Conservation (phyloP, 2,113 vertebrate genomes). For the Mus musculus region DNA sequence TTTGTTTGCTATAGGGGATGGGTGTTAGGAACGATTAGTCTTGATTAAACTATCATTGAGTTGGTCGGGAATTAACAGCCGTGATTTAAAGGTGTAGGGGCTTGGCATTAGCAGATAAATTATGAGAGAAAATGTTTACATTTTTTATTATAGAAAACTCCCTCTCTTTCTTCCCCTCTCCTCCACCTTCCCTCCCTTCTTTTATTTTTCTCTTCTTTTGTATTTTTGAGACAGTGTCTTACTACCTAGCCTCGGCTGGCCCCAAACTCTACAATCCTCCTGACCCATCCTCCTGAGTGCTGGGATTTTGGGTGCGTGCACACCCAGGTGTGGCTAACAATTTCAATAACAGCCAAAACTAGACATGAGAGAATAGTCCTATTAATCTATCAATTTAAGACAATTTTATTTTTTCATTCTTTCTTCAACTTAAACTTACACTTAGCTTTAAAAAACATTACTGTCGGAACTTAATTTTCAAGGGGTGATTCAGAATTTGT, state of each 20-base stretch:
- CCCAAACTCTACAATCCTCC: not conserved
- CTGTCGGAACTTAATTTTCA: not conserved
- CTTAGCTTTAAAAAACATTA: not conserved
- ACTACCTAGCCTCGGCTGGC: not conserved
- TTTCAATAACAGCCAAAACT: slow-evolving; percentile 35
- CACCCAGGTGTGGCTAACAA: not conserved
- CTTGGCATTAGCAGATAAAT: slow-evolving; percentile 82
- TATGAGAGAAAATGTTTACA: slow-evolving; percentile 71
- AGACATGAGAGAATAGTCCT: slow-evolving; percentile 3
- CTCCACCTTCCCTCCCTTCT: too few relatives aligned
- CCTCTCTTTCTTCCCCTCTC: not conserved
- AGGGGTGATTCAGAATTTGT: not conserved
- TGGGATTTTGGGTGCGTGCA: not conserved
- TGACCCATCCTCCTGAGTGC: not conserved
- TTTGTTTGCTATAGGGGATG: slow-evolving; percentile 75
- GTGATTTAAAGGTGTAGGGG: slow-evolving; percentile 82
- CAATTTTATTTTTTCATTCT: slow-evolving; percentile 9
- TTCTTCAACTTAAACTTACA: slow-evolving; percentile 31
- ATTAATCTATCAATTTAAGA: slow-evolving; percentile 13
- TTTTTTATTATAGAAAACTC: slow-evolving; percentile 19
- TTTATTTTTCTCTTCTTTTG: not conserved
- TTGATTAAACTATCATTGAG: slow-evolving; percentile 86
- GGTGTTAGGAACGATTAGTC: slow-evolving; percentile 71
- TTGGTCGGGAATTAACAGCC: slow-evolving; percentile 84
- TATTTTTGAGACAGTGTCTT: not conserved